Base-by-base conservation (phyloP, 2,113 vertebrate genomes). In the Rhipidura dahli region DNA sequence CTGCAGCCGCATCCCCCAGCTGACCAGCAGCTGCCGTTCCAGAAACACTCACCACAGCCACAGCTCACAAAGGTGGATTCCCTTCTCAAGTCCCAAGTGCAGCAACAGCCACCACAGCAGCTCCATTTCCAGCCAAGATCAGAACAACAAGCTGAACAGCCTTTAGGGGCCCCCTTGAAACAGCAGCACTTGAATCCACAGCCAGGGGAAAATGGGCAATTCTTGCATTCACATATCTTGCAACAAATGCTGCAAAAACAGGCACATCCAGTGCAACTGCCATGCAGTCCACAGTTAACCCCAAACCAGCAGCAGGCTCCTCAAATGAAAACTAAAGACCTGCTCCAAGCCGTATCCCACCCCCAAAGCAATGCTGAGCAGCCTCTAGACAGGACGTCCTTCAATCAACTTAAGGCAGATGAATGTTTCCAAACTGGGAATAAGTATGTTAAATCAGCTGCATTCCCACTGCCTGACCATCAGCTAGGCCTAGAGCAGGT, bases 181-280 rank as follows among this genome's bases (percentile, higher is more conserved):
- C 97, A 98, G 82, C 97, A 98, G 96, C 98, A 98, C 97, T 98
- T 98, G 98, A 96, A 97, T 86, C 95, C 97, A 73, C 98, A 98
- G 90, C 83, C 97, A 50, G 96, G 97, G 69, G 98, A 99, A 83
- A 96, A 97, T 0, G 98, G 98, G 86, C 98, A 97, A 21, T 98
- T 98, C 95, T 72, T 98, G 77, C 97, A 97, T 60, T 97, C 98
- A 49, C 97, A 97, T 49, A 97, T 98, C 93, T 93, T 97, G 68
- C 98, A 98, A 78, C 96, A 93, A 57, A 97, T 98, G 93, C 97
- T 98, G 45, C 98, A 98, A 15, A 97, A 98, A 31, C 98, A 98
- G 89, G 94, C 97, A 7, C 97, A 97, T 73, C 97, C 98, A 79
- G 96, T 97, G 61, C 98, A 98, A 30, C 93, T 98, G 51, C 90